Evolutionary conservation across 1,140 invertebrate genomes (phyloP).

Genomic region (Calliphora vicina): DNA sequence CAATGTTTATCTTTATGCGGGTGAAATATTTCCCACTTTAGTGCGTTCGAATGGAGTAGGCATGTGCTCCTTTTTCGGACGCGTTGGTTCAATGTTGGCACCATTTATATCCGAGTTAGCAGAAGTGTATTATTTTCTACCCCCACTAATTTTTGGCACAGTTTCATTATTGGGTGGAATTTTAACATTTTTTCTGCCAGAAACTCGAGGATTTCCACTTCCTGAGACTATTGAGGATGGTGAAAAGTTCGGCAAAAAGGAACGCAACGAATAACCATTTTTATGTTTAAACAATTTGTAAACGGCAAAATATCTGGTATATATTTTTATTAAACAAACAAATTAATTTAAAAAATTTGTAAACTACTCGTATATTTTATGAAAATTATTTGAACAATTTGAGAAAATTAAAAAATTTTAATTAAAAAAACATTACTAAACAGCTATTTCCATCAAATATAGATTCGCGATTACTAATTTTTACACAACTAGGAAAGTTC

Average conservation of each 20-base stretch:
- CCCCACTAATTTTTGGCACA: conserved; percentile 74
- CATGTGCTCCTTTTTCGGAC: conserved; percentile 67
- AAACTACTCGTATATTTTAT: too few species aligned
- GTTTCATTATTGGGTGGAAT: conserved; percentile 70
- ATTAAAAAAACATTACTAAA: too few species aligned
- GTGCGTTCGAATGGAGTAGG: conserved; percentile 69
- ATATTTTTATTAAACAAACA: neutral
- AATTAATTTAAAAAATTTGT: too few species aligned
- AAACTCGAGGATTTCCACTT: conserved; percentile 76
- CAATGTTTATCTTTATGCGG: conserved; percentile 68
- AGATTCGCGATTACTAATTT: too few species aligned
- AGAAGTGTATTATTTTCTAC: conserved; percentile 65
- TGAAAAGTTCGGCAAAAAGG: conserved; percentile 74
- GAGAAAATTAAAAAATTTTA: too few species aligned
- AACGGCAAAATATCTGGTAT: neutral
- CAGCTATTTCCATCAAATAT: too few species aligned
- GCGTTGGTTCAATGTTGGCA: conserved; percentile 68
- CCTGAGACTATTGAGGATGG: conserved; percentile 82
- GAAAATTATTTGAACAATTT: too few species aligned
- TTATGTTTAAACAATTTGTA: neutral
- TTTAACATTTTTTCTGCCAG: conserved; percentile 73
- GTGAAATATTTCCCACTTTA: conserved; percentile 70
- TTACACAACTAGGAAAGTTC: too few species aligned
- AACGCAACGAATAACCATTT: conserved; percentile 45
- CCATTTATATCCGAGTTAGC: conserved; percentile 66